Evolutionary conservation across 2,113 vertebrate species (phyloP).

Genomic region (Rhea pennata): DNA sequence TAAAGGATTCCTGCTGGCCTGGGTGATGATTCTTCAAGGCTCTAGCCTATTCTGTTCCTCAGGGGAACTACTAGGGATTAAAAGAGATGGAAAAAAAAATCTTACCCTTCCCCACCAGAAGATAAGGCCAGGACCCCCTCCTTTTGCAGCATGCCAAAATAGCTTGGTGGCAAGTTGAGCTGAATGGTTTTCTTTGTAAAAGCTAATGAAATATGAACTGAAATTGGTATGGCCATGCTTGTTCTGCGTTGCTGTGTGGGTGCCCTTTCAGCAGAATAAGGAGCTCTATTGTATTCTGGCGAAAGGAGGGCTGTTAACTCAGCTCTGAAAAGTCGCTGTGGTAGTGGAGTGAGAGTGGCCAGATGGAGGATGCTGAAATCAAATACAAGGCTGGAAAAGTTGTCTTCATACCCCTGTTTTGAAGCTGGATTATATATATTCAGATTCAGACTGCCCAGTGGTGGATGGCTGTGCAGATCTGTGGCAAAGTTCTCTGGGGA

Average conservation of each 20-base stretch:
- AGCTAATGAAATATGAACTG: accelerated
- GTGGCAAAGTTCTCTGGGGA: background rate
- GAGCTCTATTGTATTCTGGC: background rate
- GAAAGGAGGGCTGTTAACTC: background rate
- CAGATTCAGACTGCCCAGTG: accelerated
- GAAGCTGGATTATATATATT: background rate
- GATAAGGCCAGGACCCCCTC: background rate
- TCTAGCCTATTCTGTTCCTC: accelerated
- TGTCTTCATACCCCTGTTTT: accelerated
- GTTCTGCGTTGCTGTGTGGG: background rate
- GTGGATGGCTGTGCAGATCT: background rate
- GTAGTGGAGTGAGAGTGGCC: background rate
- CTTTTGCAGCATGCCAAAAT: accelerated
- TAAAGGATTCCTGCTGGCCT: background rate
- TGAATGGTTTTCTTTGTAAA: background rate
- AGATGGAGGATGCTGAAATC: background rate
- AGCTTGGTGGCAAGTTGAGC: background rate
- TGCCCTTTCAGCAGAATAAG: background rate
- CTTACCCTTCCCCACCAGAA: background rate
- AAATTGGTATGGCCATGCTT: accelerated
- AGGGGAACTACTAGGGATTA: background rate
- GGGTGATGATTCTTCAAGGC: background rate
- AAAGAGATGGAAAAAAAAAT: background rate
- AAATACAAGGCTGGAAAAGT: background rate
- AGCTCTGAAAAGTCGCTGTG: background rate